Conservation (phyloP, 1,140 invertebrate genomes). For the Zaprionus davidi region DNA sequence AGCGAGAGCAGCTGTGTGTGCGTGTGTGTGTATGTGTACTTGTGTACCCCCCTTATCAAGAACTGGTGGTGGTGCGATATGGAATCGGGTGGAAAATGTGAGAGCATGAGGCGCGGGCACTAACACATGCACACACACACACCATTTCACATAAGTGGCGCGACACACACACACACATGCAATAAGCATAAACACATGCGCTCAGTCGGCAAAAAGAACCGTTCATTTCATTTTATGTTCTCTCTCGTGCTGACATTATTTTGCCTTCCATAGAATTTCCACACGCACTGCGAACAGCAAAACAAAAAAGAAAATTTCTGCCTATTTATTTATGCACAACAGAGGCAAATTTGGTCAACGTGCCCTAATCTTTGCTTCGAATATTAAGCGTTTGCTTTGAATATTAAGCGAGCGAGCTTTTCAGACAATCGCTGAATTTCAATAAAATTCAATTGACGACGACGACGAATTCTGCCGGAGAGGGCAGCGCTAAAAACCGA, state of each 20-base stretch:
- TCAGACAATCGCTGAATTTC: slow-evolving; percentile 16
- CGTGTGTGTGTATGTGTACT: background rate
- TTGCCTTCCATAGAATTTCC: slow-evolving; percentile 38
- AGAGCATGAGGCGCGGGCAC: slow-evolving; percentile 31
- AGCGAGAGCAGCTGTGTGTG: slow-evolving; percentile 32
- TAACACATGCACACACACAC: slow-evolving; percentile 14
- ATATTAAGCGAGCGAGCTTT: slow-evolving; percentile 47
- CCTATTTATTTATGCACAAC: slow-evolving; percentile 39
- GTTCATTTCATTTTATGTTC: slow-evolving; percentile 58
- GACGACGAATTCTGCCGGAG: slow-evolving; percentile 3
- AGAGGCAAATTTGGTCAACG: slow-evolving; percentile 22
- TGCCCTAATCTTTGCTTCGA: slow-evolving; percentile 39
- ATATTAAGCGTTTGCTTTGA: slow-evolving; percentile 59
- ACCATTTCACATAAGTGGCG: slow-evolving; percentile 44
- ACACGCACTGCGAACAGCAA: background rate
- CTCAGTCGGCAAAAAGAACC: slow-evolving; percentile 58
- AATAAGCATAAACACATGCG: slow-evolving; percentile 30
- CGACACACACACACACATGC: slow-evolving; percentile 7
- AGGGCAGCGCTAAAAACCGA: slow-evolving; percentile 18
- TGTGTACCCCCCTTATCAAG: slow-evolving; percentile 48
- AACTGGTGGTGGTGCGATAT: slow-evolving; percentile 45
- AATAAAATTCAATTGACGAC: slow-evolving; percentile 42
- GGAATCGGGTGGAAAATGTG: slow-evolving; percentile 26
- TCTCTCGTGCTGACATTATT: slow-evolving; percentile 44
- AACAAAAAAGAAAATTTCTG: slow-evolving; percentile 24